Conservation (phyloP, 2,888 invertebrate species). For the Parelbella ahira region DNA sequence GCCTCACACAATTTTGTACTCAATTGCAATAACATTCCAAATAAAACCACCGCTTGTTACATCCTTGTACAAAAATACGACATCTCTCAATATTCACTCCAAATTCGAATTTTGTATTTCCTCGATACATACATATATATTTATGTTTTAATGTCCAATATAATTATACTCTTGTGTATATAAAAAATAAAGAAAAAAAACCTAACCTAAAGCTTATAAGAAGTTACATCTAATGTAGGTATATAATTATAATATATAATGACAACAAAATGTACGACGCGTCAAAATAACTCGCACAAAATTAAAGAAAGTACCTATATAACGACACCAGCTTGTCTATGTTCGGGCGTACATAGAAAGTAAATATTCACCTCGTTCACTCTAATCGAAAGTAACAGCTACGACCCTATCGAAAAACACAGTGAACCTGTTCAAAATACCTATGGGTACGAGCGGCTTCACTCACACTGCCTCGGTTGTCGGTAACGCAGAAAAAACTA, state of each 20-base stretch:
- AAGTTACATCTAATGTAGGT: constrained; percentile 27
- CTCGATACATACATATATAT: constrained; percentile 26
- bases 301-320: constrained; percentile 16
- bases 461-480: constrained; percentile 12
- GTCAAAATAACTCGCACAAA: constrained; percentile 6
- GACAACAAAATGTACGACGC: constrained; percentile 31
- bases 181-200: constrained; percentile 28
- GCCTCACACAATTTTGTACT: constrained; percentile 68
- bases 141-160: constrained; percentile 36
- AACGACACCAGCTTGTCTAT: too few species aligned
- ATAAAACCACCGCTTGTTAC: constrained; percentile 48
- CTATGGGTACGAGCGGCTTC: constrained; percentile 17
- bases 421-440: constrained; percentile 19
- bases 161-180: constrained; percentile 42
- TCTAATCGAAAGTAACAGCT: too few species aligned
- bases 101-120: constrained; percentile 55
- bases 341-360: too few species aligned
- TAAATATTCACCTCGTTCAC: too few species aligned
- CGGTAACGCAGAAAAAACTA: constrained; percentile 23
- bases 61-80: constrained; percentile 73
- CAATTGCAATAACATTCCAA: constrained; percentile 52
- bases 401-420: constrained; percentile 23
- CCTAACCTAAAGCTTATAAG: constrained; percentile 30
- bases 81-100: constrained; percentile 56
- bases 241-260: too few species aligned